Evolutionary conservation across 2,888 invertebrate genomes (phyloP).

Genomic region (Andrena chrysosceles): DNA sequence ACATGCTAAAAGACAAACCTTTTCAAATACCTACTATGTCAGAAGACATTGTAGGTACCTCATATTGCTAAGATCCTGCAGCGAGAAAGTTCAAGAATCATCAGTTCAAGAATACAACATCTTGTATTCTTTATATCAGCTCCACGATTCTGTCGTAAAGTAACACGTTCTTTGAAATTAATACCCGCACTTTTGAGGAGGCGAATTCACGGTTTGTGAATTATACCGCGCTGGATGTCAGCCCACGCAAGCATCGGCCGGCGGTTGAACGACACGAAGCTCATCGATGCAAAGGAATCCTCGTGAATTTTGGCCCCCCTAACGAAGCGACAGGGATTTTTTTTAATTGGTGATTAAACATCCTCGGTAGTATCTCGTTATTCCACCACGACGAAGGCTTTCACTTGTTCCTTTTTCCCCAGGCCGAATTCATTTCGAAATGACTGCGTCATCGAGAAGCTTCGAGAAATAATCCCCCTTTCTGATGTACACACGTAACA

Average conservation of each 20-base stretch:
- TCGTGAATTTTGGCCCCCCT: constrained; percentile 27
- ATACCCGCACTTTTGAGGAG: constrained; percentile 48
- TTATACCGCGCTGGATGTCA: constrained; percentile 27
- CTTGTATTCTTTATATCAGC: constrained; percentile 15
- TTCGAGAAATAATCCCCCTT: neutral
- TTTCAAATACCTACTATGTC: too few relatives aligned
- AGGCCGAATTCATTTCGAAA: constrained; percentile 22
- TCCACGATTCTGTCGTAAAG: constrained; percentile 37
- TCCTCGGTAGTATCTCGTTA: constrained; percentile 44
- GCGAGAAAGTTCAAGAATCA: constrained; percentile 12
- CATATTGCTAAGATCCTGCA: neutral
- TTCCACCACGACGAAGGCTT: neutral
- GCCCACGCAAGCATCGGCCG: constrained; percentile 13
- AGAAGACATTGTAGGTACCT: neutral
- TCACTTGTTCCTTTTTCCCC: neutral
- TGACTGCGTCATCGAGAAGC: constrained; percentile 3
- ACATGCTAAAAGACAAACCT: too few relatives aligned
- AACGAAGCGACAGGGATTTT: constrained; percentile 26
- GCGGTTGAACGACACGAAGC: constrained; percentile 9
- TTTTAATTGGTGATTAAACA: constrained; percentile 62
- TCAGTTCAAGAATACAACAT: neutral
- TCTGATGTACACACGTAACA: neutral
- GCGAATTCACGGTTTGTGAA: constrained; percentile 53
- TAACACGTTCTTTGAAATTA: constrained; percentile 50
- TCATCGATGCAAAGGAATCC: constrained; percentile 22